A percentile compares a stretch with the other conserved stretches of the same genome.
phyloP scores from a whole-genome alignment of 2,797 vertebrate species.

The Pygocentrus nattereri region DNA sequence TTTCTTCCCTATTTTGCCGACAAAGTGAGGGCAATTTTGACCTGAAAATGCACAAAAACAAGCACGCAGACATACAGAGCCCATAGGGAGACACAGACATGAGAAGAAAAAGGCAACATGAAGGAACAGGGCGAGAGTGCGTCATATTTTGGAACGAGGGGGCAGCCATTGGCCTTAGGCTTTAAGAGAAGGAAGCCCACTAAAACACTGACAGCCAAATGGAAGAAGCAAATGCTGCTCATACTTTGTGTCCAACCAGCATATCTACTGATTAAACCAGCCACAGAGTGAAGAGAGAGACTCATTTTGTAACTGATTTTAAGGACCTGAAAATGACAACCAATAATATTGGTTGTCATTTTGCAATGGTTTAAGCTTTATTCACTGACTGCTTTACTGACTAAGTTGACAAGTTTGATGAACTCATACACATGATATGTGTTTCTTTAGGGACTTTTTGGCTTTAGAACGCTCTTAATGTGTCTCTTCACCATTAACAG shows the following conservation, averaged over 20 bases:
- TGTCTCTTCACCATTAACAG: too few relatives aligned
- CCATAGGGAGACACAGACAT: constrained; percentile 37
- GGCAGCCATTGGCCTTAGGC: constrained; percentile 66
- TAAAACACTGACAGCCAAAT: constrained; percentile 68
- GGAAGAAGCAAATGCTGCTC: constrained; percentile 57
- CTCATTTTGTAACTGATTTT: background rate
- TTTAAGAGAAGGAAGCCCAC: background rate
- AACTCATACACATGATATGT: too few relatives aligned
- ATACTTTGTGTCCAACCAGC: background rate
- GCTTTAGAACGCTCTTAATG: too few relatives aligned
- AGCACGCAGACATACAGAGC: constrained; percentile 53
- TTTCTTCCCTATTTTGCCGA: background rate
- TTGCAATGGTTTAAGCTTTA: too few relatives aligned
- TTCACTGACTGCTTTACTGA: too few relatives aligned
- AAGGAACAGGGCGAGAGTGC: constrained; percentile 17
- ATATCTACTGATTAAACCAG: constrained; percentile 66
- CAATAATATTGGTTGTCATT: background rate
- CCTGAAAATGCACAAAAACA: constrained; percentile 13
- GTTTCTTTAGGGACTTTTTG: too few relatives aligned
- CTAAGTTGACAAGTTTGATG: too few relatives aligned
- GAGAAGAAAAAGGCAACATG: constrained; percentile 30
- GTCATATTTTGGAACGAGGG: constrained; percentile 40
- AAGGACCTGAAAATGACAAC: background rate
- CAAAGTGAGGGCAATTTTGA: background rate
- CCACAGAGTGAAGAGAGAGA: constrained; percentile 67